Evolutionary conservation across 2,888 invertebrate genomes (phyloP).

Genomic region (Himalopsyche japonica): DNA sequence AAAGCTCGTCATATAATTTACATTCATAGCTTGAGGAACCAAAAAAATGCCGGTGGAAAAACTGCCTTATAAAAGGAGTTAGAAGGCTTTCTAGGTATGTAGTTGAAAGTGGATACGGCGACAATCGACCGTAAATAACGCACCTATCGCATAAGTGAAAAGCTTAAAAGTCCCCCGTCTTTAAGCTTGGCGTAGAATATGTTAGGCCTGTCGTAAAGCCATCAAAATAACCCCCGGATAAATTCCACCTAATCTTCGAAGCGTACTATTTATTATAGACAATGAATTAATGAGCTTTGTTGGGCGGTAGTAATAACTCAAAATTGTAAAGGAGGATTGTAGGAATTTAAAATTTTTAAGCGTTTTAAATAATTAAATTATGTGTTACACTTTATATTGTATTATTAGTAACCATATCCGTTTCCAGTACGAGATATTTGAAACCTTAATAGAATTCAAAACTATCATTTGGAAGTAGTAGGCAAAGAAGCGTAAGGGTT

Average conservation of each 20-base stretch:
- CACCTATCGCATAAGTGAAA: neutral
- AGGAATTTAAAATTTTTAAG: too few species aligned
- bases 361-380: too few species aligned
- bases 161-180: neutral
- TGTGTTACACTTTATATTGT: too few species aligned
- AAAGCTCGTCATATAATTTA: slow-evolving; percentile 6
- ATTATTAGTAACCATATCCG: too few species aligned
- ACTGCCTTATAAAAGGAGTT: neutral
- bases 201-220: slow-evolving; percentile 14
- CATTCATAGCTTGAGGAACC: neutral
- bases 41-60: neutral
- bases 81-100: neutral
- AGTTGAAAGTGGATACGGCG: slow-evolving; percentile 1
- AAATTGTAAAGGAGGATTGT: neutral
- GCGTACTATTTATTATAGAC: neutral
- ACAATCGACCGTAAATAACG: slow-evolving; percentile 19
- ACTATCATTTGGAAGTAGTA: too few species aligned
- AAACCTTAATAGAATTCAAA: too few species aligned
- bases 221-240: slow-evolving; percentile 11
- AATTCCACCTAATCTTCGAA: slow-evolving; percentile 3
- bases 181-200: neutral
- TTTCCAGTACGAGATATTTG: too few species aligned
- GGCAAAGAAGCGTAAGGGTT: too few species aligned
- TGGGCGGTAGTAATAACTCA: neutral
- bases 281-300: neutral